A percentile compares a stretch with the other conserved stretches of the same genome.
Evolutionary conservation across 2,888 invertebrate species (phyloP).

Genomic region (Drosophila conformis): DNA sequence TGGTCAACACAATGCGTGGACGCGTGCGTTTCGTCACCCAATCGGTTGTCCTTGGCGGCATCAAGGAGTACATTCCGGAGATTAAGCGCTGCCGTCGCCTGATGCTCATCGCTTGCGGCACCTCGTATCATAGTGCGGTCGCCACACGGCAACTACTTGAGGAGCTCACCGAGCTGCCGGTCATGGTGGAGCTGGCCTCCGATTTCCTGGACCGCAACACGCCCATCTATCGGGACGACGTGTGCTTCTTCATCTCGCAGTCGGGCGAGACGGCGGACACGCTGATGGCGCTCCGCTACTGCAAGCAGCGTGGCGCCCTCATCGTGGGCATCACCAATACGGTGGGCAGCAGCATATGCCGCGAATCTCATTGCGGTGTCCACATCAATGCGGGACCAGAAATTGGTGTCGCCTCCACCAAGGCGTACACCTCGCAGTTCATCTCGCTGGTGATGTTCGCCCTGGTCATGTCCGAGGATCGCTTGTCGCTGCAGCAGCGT

Average conservation of each 20-base stretch:
- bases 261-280: conserved; percentile 99
- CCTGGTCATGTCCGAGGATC: conserved; percentile 98
- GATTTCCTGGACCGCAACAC: conserved; percentile 99
- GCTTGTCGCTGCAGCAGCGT: conserved; percentile 95
- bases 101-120: conserved; percentile 99
- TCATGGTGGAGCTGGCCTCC: conserved; percentile 99
- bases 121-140: conserved; percentile 98
- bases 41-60: conserved; percentile 95
- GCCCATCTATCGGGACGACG: conserved; percentile 99
- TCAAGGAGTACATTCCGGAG: conserved; percentile 99
- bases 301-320: conserved; percentile 97
- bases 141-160: conserved; percentile 97
- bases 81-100: conserved; percentile 97
- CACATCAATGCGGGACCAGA: conserved; percentile 99
- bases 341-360: conserved; percentile 98
- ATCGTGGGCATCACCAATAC: conserved; percentile 99
- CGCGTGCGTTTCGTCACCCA: conserved; percentile 95
- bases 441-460: conserved; percentile 99
- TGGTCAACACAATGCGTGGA: conserved; percentile 99
- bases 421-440: conserved; percentile 99
- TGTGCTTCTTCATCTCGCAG: conserved; percentile 99
- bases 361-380: conserved; percentile 99
- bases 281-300: conserved; percentile 96
- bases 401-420: conserved; percentile 99
- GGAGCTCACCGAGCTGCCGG: conserved; percentile 98